Percentiles rank a stretch among this genome's conserved stretches.
Conservation (phyloP, 1,140 invertebrate species). For the Carposina sasakii region DNA sequence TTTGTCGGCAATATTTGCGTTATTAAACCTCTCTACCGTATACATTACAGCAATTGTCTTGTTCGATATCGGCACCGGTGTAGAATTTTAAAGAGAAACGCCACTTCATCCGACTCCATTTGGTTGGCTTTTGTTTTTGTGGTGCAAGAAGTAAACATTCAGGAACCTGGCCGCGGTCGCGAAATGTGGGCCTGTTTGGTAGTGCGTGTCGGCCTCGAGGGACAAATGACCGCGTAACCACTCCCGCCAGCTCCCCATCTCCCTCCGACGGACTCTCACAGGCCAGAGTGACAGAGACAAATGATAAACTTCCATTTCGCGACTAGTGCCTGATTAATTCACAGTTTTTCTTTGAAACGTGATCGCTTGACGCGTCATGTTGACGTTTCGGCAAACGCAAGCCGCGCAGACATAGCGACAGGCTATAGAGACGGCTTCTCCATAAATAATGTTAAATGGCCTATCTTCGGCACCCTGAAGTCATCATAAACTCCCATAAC, state of each 20-base stretch:
- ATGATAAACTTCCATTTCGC: conserved; percentile 47
- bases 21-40: too few relatives aligned
- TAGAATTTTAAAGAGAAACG: too few relatives aligned
- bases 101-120: too few relatives aligned
- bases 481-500: conserved; percentile 47
- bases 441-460: conserved; percentile 17
- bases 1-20: too few relatives aligned
- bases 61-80: too few relatives aligned
- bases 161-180: neutral
- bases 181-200: conserved; percentile 18
- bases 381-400: conserved; percentile 49
- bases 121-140: too few relatives aligned
- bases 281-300: conserved; percentile 46
- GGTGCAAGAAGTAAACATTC: too few relatives aligned
- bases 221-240: conserved; percentile 58
- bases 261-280: conserved; percentile 28
- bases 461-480: conserved; percentile 22
- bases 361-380: conserved; percentile 39
- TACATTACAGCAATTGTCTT: too few relatives aligned
- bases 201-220: conserved; percentile 42
- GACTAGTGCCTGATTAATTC: conserved; percentile 59
- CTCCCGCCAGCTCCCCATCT: conserved; percentile 46
- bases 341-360: conserved; percentile 63
- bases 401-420: conserved; percentile 28
- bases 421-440: conserved; percentile 12